Percentiles rank a stretch among this genome's conserved stretches.
phyloP scores from a whole-genome alignment of 2,888 invertebrate species.

The Nipponacmea schrenckii region DNA sequence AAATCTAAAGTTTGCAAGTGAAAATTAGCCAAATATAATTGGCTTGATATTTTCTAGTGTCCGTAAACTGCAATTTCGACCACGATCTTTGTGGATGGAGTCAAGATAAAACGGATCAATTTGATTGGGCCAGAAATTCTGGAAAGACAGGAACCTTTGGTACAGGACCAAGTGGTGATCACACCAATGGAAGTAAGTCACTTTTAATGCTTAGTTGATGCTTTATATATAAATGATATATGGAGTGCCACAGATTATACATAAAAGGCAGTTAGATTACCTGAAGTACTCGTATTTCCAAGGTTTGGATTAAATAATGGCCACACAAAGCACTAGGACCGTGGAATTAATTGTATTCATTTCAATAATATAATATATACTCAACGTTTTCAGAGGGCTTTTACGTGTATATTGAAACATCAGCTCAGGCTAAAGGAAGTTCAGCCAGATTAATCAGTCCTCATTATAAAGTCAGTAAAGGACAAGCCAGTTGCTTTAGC shows the following conservation, averaged over 20 bases:
- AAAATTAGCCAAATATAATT: too few relatives aligned
- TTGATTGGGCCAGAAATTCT: constrained; percentile 46
- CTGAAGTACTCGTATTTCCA: too few relatives aligned
- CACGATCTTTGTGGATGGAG: constrained; percentile 45
- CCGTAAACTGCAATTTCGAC: too few relatives aligned
- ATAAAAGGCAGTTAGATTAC: too few relatives aligned
- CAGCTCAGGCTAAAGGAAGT: constrained; percentile 71
- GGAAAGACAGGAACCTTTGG: constrained; percentile 39
- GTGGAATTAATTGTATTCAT: neutral
- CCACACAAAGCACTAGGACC: too few relatives aligned
- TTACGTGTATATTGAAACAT: constrained; percentile 65
- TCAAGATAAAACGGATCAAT: constrained; percentile 47
- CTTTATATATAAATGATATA: neutral
- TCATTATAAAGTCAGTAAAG: constrained; percentile 23
- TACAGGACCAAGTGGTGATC: constrained; percentile 54
- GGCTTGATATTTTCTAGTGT: too few relatives aligned
- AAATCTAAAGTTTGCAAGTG: too few relatives aligned
- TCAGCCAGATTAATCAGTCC: constrained; percentile 66
- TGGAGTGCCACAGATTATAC: neutral
- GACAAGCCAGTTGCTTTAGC: constrained; percentile 42
- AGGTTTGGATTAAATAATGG: too few relatives aligned
- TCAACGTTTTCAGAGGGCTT: constrained; percentile 42
- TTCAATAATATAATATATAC: neutral
- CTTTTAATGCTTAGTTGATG: neutral
- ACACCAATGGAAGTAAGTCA: constrained; percentile 50